Base-by-base conservation (phyloP, 2,797 vertebrate genomes). In the Tapirus indicus region DNA sequence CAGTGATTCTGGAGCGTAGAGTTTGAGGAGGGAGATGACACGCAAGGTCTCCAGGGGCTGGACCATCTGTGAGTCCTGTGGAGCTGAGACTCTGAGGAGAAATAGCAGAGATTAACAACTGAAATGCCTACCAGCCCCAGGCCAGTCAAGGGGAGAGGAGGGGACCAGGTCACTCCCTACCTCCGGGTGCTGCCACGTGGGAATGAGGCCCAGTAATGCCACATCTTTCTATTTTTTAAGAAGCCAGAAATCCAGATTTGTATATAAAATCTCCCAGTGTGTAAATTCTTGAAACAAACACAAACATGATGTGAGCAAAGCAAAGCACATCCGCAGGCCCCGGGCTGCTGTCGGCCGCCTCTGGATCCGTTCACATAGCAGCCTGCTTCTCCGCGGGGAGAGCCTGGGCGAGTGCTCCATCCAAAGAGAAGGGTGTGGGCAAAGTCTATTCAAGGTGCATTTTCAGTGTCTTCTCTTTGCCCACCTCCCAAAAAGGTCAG, bases 51-150 rank as follows among this genome's bases (percentile, higher is more conserved):
- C 25, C 60, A 38, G 27, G 29, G 11, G 35, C 23, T 85, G 49
- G 41, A 47, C 52, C 41, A 13, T 58, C 47, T 27, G 49, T 14
- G 7, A 38, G 32, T 78, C 84, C 66, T 38, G 5, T 84, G 35
- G 20, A n/a, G 79, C 60, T 83, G 88, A 71, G 58, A 72, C 88
- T 44, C 66, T 78, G 47, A 90, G n/a, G 41, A 47, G 44, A 41
- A 78, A 72, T 29, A 27, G 62, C 79, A 69, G 49, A 83, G 47
- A n/a, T 56, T 9, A 35, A 20, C 20, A n/a, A 17, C 74, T 6
- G 35, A 49, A 52, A 20, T 29, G 69, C 35, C 71, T 4, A 1
- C 17, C 6, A 23, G 8, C 49, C 13, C 20, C 41, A 38, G n/a
- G 29, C 74, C 25, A 21, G 16, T 20, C 49, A 38, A 32, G 27